These are phyloP conservation scores for Pachyrhynchus sulphureomaculatus DNA, from an alignment of 1,140 invertebrate genomes.

Conservation along the genomic window DNA sequence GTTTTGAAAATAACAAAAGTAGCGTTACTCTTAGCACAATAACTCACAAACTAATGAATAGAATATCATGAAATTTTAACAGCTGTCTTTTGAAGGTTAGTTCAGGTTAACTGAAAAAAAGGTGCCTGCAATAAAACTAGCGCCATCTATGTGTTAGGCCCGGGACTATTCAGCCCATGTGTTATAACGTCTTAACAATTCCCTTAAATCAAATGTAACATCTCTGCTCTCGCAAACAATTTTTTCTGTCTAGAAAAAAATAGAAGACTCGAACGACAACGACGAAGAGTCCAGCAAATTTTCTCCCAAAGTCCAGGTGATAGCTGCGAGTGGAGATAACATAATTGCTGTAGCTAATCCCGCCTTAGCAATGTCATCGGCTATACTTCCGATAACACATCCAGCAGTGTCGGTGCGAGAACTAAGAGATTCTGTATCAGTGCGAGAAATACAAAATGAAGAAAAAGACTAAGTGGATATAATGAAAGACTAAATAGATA, in stretches of 20 bases:
- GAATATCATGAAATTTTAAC: too few species aligned
- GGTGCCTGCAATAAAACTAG: too few species aligned
- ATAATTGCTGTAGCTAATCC: slow-evolving; percentile 88
- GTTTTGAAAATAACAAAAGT: too few species aligned
- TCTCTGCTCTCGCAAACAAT: background rate
- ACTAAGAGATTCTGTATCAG: background rate
- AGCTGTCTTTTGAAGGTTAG: too few species aligned
- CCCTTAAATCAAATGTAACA: too few species aligned
- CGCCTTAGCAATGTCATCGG: slow-evolving; percentile 64
- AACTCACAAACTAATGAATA: too few species aligned
- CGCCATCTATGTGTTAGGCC: too few species aligned
- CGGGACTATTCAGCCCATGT: too few species aligned
- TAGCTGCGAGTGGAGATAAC: slow-evolving; percentile 78
- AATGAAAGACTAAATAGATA: background rate
- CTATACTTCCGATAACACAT: slow-evolving; percentile 41
- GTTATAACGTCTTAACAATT: too few species aligned
- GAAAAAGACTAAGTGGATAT: slow-evolving; percentile 11
- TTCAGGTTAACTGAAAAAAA: too few species aligned
- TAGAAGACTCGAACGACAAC: slow-evolving; percentile 54
- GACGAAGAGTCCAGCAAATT: slow-evolving; percentile 56
- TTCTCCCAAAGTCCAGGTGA: slow-evolving; percentile 68
- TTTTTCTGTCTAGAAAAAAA: slow-evolving; percentile 39
- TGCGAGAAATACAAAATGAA: background rate
- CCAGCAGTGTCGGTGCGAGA: background rate
- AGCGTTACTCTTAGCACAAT: too few species aligned